Evolutionary conservation across 2,113 vertebrate species (phyloP).

Genomic region (Charadrius vociferus): DNA sequence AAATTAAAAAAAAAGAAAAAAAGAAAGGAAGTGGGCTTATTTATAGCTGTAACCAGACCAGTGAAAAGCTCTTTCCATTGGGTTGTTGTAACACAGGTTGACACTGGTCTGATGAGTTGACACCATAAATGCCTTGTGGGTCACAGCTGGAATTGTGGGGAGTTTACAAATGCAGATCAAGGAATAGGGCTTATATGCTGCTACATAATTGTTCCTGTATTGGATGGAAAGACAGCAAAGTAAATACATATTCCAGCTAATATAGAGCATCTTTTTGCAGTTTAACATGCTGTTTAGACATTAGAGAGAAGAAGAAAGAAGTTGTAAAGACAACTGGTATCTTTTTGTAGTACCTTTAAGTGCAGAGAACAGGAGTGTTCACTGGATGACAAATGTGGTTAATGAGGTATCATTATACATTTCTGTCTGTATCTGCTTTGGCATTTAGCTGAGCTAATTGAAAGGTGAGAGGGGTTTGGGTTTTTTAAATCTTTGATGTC

Average conservation of each 20-base stretch:
- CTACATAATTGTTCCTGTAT: not conserved
- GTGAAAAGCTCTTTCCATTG: not conserved
- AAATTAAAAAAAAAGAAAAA: not conserved
- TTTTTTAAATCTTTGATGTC: not conserved
- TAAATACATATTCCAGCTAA: not conserved
- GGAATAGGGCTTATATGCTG: not conserved
- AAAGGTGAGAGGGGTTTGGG: not conserved
- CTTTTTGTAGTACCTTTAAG: not conserved
- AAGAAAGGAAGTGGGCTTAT: not conserved
- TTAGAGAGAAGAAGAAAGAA: not conserved
- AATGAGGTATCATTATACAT: not conserved
- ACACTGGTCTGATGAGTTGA: not conserved
- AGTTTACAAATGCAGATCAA: not conserved
- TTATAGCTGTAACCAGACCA: not conserved
- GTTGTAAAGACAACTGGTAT: not conserved
- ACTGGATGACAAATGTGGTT: not conserved
- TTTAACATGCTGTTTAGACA: not conserved
- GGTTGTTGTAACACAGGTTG: not conserved
- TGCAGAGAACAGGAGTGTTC: not conserved
- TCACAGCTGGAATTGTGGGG: not conserved
- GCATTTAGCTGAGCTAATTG: not conserved
- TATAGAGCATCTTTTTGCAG: not conserved
- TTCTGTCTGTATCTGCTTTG: not conserved
- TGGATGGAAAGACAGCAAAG: not conserved
- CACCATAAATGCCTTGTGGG: not conserved